Evolutionary conservation across 1,140 invertebrate genomes (phyloP), one percentile per base, ranked within the genome.

Genomic region (Phymorhynchus buccinoides): DNA sequence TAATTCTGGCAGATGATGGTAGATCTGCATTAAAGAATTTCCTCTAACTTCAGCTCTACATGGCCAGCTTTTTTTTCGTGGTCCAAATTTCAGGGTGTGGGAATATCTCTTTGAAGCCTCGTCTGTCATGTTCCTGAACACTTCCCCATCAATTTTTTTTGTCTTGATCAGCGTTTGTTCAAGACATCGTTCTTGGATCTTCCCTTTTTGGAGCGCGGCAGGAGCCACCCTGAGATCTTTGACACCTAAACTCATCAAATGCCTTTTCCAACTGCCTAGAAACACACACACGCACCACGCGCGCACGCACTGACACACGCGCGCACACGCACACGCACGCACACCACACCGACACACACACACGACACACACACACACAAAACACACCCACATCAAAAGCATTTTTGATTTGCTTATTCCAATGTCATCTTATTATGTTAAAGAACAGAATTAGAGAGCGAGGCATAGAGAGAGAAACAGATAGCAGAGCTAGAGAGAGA

Each of bases 121-220:
- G 18, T 83, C 78, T n/a, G 62, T 84, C 48, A 89, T 71, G 18
- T 66, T 75, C 12, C 84, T 42, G 41, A 89, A 89, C 22, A 87
- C 80, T n/a, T 85, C 77, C 27, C 87, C 87, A 78, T 68, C 71
- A 14, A 89, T 83, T n/a, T n/a, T n/a, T n/a, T n/a, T n/a, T n/a
- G 44, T 86, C 66, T 83, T 88, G 84, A n/a, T 86, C 75, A 7
- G 73, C 35, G 27, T 88, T 56, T 18, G 22, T 79, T 18, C 80
- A 77, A 0, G 87, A 22, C 32, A 80, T 32, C 14, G 22, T 62
- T 1, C 3, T 39, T 82, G 77, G 66, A 52, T 77, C 32, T 1
- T 39, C 44, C 32, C 82, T 71, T 32, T 78, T 81, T 35, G 22
- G 82, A n/a, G 18, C 37, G 37, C 16, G 39, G 56, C 22, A 30